Evolutionary conservation across 2,888 invertebrate genomes (phyloP).

Genomic region (Hyposoter dolosus): DNA sequence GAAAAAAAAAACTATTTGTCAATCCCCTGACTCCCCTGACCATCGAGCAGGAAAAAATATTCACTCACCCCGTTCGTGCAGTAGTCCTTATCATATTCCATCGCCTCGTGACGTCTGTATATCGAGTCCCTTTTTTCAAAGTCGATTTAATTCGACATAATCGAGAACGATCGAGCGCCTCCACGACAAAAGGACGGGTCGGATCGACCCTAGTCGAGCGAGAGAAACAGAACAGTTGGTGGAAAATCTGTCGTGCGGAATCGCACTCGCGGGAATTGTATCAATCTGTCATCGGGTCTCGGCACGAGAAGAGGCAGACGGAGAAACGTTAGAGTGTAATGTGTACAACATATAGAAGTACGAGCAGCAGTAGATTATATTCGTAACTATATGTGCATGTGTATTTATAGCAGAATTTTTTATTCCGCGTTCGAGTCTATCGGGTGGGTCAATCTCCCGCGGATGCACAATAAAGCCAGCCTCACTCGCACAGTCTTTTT

Average conservation of each 20-base stretch:
- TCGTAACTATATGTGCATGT: constrained; percentile 15
- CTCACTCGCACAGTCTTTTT: constrained; percentile 24
- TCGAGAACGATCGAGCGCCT: constrained; percentile 70
- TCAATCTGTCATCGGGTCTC: constrained; percentile 84
- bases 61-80: constrained; percentile 16
- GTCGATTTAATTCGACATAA: constrained; percentile 78
- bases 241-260: constrained; percentile 83
- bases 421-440: constrained; percentile 76
- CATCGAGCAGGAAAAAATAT: constrained; percentile 27
- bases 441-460: constrained; percentile 83
- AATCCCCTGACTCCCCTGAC: background rate
- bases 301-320: constrained; percentile 56
- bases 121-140: constrained; percentile 51
- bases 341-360: constrained; percentile 16
- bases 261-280: constrained; percentile 82
- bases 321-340: constrained; percentile 33
- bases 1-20: constrained; percentile 2
- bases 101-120: background rate
- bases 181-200: constrained; percentile 1
- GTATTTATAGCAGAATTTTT: constrained; percentile 43
- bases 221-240: constrained; percentile 81
- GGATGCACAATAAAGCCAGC: constrained; percentile 78
- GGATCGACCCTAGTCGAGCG: constrained; percentile 14
- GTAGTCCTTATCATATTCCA: constrained; percentile 35
- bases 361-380: constrained; percentile 41